Conservation (phyloP, 1,140 invertebrate genomes). For the Probaryconus sp. region DNA sequence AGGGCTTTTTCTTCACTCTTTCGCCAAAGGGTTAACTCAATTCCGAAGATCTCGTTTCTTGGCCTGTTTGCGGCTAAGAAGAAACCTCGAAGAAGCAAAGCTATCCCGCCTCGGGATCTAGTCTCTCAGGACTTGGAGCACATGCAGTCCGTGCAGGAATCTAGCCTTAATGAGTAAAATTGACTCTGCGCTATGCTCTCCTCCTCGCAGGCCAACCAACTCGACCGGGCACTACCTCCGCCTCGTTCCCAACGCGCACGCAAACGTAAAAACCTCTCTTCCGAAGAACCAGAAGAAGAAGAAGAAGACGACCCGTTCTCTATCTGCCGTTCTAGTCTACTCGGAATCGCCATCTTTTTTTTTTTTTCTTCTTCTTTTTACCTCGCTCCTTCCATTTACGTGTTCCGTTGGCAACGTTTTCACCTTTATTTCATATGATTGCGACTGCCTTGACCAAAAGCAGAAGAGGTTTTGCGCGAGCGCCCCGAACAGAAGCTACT, state of each 20-base stretch:
- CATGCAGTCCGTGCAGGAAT: slow-evolving; percentile 73
- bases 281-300: slow-evolving; percentile 20
- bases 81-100: slow-evolving; percentile 50
- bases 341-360: slow-evolving; percentile 55
- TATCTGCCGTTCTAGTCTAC: slow-evolving; percentile 51
- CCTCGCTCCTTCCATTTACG: slow-evolving; percentile 49
- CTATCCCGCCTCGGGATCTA: slow-evolving; percentile 73
- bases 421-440: slow-evolving; percentile 55
- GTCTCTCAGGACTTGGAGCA: slow-evolving; percentile 57
- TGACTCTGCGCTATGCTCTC: slow-evolving; percentile 63
- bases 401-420: slow-evolving; percentile 60
- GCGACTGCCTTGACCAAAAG: slow-evolving; percentile 31
- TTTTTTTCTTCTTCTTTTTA: too few species aligned
- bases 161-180: slow-evolving; percentile 78
- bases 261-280: slow-evolving; percentile 61
- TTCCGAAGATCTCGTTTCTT: slow-evolving; percentile 57
- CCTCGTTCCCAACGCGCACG: slow-evolving; percentile 44
- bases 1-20: slow-evolving; percentile 46
- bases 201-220: too few species aligned
- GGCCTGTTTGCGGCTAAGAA: slow-evolving; percentile 52
- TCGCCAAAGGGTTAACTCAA: slow-evolving; percentile 52
- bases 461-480: slow-evolving; percentile 12
- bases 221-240: slow-evolving; percentile 33
- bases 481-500: slow-evolving; percentile 4
- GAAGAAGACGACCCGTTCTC: slow-evolving; percentile 51